Evolutionary conservation across 2,797 vertebrate genomes (phyloP), one percentile per base, ranked within the genome.

Genomic region (Coreius guichenoti): DNA sequence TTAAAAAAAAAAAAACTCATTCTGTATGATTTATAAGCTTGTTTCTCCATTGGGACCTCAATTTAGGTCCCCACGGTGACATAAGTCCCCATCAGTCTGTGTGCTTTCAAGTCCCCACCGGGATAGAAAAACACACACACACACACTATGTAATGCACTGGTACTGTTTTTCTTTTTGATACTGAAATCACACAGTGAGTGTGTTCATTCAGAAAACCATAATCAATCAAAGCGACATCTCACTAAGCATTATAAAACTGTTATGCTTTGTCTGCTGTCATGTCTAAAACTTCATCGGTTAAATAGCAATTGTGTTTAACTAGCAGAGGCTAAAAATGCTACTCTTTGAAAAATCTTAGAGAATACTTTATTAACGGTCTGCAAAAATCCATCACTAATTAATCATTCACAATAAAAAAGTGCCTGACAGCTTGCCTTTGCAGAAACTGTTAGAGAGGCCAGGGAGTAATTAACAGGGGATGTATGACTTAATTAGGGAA

Each of bases 381-480:
- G 91, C 91, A 88, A 92, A 91, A 94, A 92, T 93, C 90, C 12
- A 94, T 91, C 85, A 91, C 92, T 91, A 96, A 95, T 94, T 91
- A 94, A 96, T 95, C 94, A 92, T 95, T 95, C 95, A 91, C 90
- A 91, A 91, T 94, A 92, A 92, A 93, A 36, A 91, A 87, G 92
- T 86, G 90, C 93, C 86, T 90, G 91, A 90, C 90, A 91, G 91
- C 87, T 90, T 92, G 90, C 92, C 91, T 95, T 91, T 91, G 88
- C 93, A 86, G 90, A 95, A 94, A 91, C 91, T 89, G 93, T 93
- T 95, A 72, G 80, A 90, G 88, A 89, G 88, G 90, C 87, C 84
- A 91, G 92, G 88, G 92, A 93, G 91, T 94, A 93, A 93, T 95
- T 94, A 94, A 93, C 94, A 91, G 89, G 91, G 90, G 94, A 91